These are phyloP conservation scores for Idris sp. DNA, from an alignment of 1,140 invertebrate species.

Conservation along the genomic window DNA sequence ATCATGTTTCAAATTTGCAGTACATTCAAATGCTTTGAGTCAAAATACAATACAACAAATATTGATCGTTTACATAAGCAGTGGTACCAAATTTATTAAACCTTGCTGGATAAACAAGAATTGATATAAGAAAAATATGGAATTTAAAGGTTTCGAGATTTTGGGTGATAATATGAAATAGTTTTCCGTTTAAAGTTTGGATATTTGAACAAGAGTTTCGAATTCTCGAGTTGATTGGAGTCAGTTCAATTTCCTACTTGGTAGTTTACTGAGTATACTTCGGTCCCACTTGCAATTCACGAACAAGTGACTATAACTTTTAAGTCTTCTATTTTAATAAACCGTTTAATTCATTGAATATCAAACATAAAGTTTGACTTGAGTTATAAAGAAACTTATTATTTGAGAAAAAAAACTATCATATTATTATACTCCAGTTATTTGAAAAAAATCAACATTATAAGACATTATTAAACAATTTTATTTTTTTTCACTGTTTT, in stretches of 20 bases:
- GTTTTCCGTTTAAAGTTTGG: constrained; percentile 45
- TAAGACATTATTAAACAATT: too few species aligned
- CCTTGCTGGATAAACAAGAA: too few species aligned
- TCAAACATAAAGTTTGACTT: constrained; percentile 42
- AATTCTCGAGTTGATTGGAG: constrained; percentile 55
- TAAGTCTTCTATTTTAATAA: constrained; percentile 55
- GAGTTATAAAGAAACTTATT: constrained; percentile 42
- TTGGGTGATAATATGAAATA: constrained; percentile 32
- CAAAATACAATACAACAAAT: too few species aligned
- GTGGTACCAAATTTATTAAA: too few species aligned
- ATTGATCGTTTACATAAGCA: too few species aligned
- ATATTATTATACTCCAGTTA: neutral
- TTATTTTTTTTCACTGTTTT: too few species aligned
- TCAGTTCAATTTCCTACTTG: constrained; percentile 57
- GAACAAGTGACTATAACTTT: constrained; percentile 53
- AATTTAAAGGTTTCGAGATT: constrained; percentile 18
- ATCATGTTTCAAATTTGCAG: too few species aligned
- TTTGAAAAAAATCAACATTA: too few species aligned
- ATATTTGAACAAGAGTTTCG: constrained; percentile 45
- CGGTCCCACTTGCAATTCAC: constrained; percentile 47
- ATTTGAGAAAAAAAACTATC: constrained; percentile 19
- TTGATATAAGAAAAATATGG: too few species aligned
- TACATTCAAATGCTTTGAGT: too few species aligned
- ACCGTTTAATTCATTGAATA: constrained; percentile 57
- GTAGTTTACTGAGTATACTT: constrained; percentile 49